Base-by-base conservation (phyloP, 2,888 invertebrate genomes). In the Hirtodrosophila cameraria region DNA sequence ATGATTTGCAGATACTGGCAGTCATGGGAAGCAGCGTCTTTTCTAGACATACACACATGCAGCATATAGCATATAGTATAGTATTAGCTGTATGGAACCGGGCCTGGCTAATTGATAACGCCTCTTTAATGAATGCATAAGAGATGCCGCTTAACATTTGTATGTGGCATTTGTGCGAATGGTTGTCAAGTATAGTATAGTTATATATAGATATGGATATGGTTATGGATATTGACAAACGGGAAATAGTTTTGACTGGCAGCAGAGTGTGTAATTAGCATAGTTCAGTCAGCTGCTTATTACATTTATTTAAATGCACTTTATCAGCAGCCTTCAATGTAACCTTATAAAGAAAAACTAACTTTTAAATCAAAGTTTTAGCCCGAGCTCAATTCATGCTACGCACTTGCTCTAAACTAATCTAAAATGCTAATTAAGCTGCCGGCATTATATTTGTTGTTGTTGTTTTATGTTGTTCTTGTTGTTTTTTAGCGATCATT, bases 351-450 rank as follows among this genome's bases (percentile, higher is more conserved):
- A n/a, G n/a, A 67, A 75, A 78, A 73, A 53, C 58, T 42, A 42
- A 61, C 35, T 52, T 50, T 65, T 66, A 48, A 61, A 31, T 13
- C 45, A 41, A 49, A 48, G 38, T 25, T 49, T 50, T 8, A 39
- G n/a, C n/a, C 30, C 36, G 27, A 45, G 43, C 33, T 69, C 38
- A 39, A 46, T 68, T 72, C 77, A 75, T 77, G 77, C 39, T 78
- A 80, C 80, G 80, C 80, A 81, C 81, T 78, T 75, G 75, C 54
- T 45, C 16, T 45, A 50, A 57, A 69, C 74, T 82, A 78, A 80
- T 86, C 79, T 77, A 73, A 85, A 88, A 88, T 84, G 87, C 87
- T 88, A 88, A 88, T 88, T 87, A 85, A 88, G 85, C 82, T 87
- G 87, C 87, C 82, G 86, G 78, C 79, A 80, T 65, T 75, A 79